Percentiles rank a stretch among this genome's conserved stretches.
Conservation (phyloP, 2,888 invertebrate genomes). For the Lepeophtheirus nordmannii region DNA sequence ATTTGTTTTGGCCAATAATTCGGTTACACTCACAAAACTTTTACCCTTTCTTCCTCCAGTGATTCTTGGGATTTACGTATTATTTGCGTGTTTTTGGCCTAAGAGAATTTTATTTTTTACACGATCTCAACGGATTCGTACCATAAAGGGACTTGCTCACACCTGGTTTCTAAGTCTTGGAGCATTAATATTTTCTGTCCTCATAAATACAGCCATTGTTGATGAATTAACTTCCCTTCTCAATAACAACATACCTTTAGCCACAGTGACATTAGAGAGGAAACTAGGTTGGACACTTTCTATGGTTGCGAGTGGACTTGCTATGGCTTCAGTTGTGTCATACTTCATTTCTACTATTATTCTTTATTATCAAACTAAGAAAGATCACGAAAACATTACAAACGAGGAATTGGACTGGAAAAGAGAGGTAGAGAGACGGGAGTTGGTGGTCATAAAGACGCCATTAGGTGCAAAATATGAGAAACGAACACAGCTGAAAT, state of each 20-base stretch:
- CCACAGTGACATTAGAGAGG: neutral
- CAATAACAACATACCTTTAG: constrained; percentile 18
- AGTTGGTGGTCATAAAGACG: constrained; percentile 16
- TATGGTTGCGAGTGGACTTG: constrained; percentile 7
- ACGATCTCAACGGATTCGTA: constrained; percentile 14
- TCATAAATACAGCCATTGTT: constrained; percentile 16
- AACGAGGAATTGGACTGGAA: constrained; percentile 24
- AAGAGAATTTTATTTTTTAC: constrained; percentile 21
- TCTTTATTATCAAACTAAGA: constrained; percentile 9
- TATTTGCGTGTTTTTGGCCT: constrained; percentile 22
- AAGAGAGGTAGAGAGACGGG: constrained; percentile 20
- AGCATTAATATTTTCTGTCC: constrained; percentile 14
- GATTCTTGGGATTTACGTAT: constrained; percentile 18
- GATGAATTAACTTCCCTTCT: constrained; percentile 9
- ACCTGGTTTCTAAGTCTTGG: constrained; percentile 12
- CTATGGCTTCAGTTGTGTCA: neutral
- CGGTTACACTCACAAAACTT: constrained; percentile 6
- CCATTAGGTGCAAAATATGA: constrained; percentile 17
- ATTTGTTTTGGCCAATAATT: constrained; percentile 7
- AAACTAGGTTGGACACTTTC: constrained; percentile 22
- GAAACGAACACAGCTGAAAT: constrained; percentile 19
- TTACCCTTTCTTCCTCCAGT: constrained; percentile 24
- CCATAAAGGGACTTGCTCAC: constrained; percentile 10
- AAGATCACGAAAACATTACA: constrained; percentile 23
- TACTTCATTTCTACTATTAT: constrained; percentile 5